Conservation (phyloP, 2,888 invertebrate genomes). For the Hemistola chrysoprasaria region DNA sequence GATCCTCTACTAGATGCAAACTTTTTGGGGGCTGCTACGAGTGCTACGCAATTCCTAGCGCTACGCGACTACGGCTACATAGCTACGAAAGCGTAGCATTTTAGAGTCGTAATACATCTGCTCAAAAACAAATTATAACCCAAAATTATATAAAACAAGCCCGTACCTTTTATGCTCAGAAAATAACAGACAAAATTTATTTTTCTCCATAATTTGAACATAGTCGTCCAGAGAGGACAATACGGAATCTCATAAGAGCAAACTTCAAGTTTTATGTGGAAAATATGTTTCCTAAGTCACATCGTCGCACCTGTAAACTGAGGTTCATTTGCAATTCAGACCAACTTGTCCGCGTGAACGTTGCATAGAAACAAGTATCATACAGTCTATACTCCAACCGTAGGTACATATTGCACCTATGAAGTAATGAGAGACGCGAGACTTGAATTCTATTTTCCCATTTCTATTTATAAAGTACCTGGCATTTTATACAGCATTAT, state of each 20-base stretch:
- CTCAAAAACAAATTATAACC: no score
- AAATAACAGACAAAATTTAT: neutral
- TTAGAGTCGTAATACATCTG: no score
- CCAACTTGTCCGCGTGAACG: conserved; percentile 16
- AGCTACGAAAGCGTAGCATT: no score
- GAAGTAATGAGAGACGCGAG: conserved; percentile 3
- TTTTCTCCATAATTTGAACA: conserved; percentile 1
- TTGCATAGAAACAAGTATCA: conserved; percentile 17
- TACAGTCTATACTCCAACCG: conserved; percentile 12
- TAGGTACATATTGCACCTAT: conserved; percentile 11
- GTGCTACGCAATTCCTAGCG: no score
- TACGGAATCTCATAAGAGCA: conserved; percentile 6
- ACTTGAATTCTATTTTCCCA: conserved; percentile 10
- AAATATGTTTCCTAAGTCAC: conserved; percentile 9
- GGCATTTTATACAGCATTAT: conserved; percentile 10
- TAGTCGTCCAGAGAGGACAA: neutral
- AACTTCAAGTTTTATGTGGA: conserved; percentile 4
- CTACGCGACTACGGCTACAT: neutral
- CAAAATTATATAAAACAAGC: no score
- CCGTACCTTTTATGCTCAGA: no score
- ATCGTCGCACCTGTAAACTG: conserved; percentile 11
- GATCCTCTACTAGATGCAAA: no score
- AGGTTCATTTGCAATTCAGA: conserved; percentile 28
- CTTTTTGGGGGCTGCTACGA: no score
- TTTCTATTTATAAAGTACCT: conserved; percentile 13